Evolutionary conservation across 2,113 vertebrate species (phyloP), one percentile per base, ranked within the genome.

Genomic region (Cynopterus brachyotis): DNA sequence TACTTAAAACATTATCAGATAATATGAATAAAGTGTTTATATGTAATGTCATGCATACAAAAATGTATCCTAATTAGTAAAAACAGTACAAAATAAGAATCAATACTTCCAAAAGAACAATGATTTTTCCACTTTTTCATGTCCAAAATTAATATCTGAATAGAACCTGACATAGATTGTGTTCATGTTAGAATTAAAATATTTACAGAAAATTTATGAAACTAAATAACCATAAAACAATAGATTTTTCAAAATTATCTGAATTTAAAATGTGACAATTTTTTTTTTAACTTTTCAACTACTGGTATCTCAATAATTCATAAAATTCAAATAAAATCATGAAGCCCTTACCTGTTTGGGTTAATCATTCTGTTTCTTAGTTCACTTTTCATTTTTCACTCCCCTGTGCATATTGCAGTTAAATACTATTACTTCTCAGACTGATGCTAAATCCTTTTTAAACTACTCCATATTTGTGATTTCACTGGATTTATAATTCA

Each of bases 311-410:
- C 26, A 76, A 28, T 35, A 91, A 37, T 59, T 72, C 67, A 91
- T 47, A 95, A 88, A 91, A 96, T 16, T 79, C 40, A 76, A 96
- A 70, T 64, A 95, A 94, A 96, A 89, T 85, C 57, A 90, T 47
- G 30, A 95, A 67, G 11, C 7, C 17, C 40, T 93, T 82, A 93
- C 16, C 8, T 86, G 24, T 85, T 82, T 9, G 28, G 24, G 64
- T 76, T 93, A 72, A 67, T 64, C 59, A 37, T 35, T 69, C 40
- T 53, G n/a, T 82, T 91, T 97, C 86, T 64, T 66, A 91, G 50
- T 50, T 50, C 50, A 16, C 50, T 64, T 76, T 66, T 92, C 26
- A 53, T 45, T 87, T 85, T 91, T 95, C 16, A 91, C 16, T 88
- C 8, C 15, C 30, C 26, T 66, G 66, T 26, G 16, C 45, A 95